phyloP scores from a whole-genome alignment of 2,113 vertebrate species.

The Pongo pygmaeus region DNA sequence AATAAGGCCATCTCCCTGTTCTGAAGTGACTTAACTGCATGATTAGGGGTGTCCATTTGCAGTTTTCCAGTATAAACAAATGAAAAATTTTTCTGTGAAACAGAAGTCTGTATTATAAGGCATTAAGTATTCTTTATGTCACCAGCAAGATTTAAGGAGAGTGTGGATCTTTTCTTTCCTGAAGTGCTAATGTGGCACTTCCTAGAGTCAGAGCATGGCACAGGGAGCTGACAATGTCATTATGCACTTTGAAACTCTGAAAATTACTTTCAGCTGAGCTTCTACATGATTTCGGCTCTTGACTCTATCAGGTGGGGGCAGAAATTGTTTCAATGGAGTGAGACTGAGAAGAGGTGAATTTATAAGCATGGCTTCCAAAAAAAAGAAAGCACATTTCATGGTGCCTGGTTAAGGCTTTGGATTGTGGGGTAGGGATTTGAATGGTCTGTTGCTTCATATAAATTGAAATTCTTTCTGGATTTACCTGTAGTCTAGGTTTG shows the following conservation, averaged over 20 bases:
- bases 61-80: conserved; percentile 43
- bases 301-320: conserved; percentile 2
- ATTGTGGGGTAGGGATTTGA: conserved; percentile 56
- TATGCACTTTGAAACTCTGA: conserved; percentile 1
- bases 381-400: conserved; percentile 67
- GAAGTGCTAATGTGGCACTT: conserved; percentile 33
- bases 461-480: conserved; percentile 65
- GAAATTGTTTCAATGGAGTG: not conserved
- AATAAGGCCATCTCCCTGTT: not conserved
- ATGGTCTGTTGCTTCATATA: conserved; percentile 51
- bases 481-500: conserved; percentile 44
- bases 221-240: not conserved
- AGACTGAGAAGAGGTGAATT: conserved; percentile 21
- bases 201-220: not conserved
- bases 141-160: not conserved
- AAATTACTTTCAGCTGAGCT: conserved; percentile 51
- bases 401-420: conserved; percentile 64
- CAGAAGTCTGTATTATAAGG: conserved; percentile 37
- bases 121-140: conserved; percentile 28
- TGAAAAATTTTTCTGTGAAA: conserved; percentile 1
- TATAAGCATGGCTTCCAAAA: conserved; percentile 44
- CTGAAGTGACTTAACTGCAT: not conserved
- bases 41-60: not conserved
- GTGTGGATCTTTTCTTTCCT: not conserved
- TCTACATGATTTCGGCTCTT: conserved; percentile 13